Evolutionary conservation across 2,113 vertebrate genomes (phyloP).

Genomic region (Tonatia bakeri): DNA sequence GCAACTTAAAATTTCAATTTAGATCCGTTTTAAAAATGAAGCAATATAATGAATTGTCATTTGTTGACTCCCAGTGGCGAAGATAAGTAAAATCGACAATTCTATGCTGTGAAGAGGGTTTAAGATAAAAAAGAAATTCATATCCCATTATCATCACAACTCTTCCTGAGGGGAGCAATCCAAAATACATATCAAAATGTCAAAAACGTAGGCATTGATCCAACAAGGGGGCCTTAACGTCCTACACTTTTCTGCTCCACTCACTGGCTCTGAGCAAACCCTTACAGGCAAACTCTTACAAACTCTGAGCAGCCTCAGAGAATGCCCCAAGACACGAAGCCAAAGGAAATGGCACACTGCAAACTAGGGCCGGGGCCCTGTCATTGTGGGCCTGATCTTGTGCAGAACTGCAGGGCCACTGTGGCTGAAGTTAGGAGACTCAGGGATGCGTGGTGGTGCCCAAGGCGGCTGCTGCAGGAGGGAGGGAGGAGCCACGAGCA

Average conservation of each 20-base stretch:
- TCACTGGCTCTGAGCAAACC: neutral
- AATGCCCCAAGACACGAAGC: neutral
- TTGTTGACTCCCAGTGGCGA: neutral
- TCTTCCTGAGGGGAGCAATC: neutral
- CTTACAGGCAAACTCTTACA: neutral
- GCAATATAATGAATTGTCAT: neutral
- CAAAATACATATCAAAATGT: neutral
- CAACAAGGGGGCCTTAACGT: neutral
- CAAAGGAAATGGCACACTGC: neutral
- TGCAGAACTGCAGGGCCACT: neutral
- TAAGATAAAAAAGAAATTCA: neutral
- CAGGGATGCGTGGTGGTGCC: accelerated
- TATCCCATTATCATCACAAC: neutral
- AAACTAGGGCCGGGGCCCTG: neutral
- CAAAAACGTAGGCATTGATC: neutral
- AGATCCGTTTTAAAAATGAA: neutral
- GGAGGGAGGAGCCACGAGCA: too few species aligned
- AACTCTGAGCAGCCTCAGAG: too few species aligned
- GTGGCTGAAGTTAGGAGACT: neutral
- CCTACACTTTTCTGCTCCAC: neutral
- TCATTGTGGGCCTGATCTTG: neutral
- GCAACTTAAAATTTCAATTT: neutral
- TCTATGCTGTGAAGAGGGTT: neutral
- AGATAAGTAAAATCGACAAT: neutral
- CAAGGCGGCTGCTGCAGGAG: accelerated